Percentiles rank a stretch among this genome's conserved stretches.
Conservation (phyloP, 2,113 vertebrate genomes). For the Montifringilla adamsi region DNA sequence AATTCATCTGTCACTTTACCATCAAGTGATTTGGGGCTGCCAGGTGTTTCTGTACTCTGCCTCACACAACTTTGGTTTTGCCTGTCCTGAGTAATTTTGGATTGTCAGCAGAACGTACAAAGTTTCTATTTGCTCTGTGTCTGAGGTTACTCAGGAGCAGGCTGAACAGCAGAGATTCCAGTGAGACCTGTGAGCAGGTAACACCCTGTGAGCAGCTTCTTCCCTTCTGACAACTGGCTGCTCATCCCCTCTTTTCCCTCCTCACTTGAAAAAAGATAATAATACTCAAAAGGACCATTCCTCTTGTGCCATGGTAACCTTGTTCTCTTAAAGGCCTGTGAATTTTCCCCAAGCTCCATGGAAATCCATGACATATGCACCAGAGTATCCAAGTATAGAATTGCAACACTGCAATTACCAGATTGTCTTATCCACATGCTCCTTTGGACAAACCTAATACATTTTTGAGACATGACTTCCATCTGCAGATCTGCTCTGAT, state of each 20-base stretch:
- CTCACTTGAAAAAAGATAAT: background rate
- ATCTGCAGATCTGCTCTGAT: background rate
- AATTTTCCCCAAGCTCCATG: background rate
- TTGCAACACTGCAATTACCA: background rate
- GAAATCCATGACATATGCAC: background rate
- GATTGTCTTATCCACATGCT: background rate
- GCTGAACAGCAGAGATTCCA: background rate
- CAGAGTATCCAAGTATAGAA: background rate
- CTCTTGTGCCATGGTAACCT: background rate
- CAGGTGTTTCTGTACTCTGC: background rate
- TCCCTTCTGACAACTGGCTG: background rate
- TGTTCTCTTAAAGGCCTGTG: background rate
- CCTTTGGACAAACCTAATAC: background rate
- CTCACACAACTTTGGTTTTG: background rate
- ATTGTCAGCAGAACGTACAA: background rate
- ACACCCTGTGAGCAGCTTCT: background rate
- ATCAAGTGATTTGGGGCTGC: background rate
- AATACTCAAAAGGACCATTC: background rate
- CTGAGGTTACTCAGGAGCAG: background rate
- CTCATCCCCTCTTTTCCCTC: background rate
- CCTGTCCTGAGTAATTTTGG: background rate
- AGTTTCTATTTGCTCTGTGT: background rate
- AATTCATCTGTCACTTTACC: background rate
- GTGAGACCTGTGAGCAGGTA: no score
- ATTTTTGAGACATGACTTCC: slow-evolving; percentile 33